Evolutionary conservation across 1,140 invertebrate genomes (phyloP).

Genomic region (Rhopalosiphum padi): DNA sequence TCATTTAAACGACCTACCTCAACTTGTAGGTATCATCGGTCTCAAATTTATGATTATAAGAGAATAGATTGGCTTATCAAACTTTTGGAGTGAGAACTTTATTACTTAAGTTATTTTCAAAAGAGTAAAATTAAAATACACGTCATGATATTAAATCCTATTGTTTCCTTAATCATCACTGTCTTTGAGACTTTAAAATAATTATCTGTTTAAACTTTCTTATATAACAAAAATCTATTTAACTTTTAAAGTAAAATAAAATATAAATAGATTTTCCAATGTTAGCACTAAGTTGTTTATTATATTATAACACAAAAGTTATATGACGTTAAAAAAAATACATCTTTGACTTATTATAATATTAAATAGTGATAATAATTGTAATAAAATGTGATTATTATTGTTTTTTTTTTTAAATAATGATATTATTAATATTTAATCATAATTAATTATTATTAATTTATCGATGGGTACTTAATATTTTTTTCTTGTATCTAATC

Average conservation of each 20-base stretch:
- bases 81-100: background rate
- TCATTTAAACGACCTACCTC: too few species aligned
- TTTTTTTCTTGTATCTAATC: background rate
- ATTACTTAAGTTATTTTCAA: background rate
- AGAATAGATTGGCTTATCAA: background rate
- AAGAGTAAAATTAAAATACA: background rate
- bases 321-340: background rate
- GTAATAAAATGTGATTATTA: background rate
- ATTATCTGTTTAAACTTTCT: background rate
- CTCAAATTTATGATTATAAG: too few species aligned
- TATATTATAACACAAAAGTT: background rate
- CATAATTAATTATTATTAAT: background rate
- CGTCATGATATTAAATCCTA: background rate
- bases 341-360: background rate
- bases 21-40: too few species aligned
- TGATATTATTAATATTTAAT: too few species aligned
- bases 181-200: background rate
- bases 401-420: too few species aligned
- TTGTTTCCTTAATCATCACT: background rate
- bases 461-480: background rate
- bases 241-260: background rate
- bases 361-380: background rate
- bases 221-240: background rate
- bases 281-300: background rate
- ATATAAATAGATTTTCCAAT: background rate